phyloP scores from a whole-genome alignment of 2,113 vertebrate species.

The Lophochroa leadbeateri region DNA sequence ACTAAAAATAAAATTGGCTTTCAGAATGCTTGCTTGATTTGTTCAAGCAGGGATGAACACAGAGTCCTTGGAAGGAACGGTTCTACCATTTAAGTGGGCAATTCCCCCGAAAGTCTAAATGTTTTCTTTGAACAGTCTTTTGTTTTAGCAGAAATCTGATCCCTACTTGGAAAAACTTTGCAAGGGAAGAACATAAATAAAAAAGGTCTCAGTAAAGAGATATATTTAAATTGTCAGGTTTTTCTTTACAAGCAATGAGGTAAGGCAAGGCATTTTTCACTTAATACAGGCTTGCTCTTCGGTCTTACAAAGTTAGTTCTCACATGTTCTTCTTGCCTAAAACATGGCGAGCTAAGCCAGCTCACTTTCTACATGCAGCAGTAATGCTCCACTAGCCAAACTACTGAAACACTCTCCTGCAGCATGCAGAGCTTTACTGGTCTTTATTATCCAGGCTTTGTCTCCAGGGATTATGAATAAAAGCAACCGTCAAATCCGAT shows the following conservation, averaged over 20 bases:
- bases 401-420: neutral
- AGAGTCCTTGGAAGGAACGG: neutral
- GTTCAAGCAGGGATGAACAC: neutral
- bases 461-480: neutral
- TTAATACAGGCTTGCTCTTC: neutral
- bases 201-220: neutral
- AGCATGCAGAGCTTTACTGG: neutral
- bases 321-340: neutral
- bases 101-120: neutral
- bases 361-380: neutral
- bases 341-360: neutral
- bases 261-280: neutral
- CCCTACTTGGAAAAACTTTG: neutral
- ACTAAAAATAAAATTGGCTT: neutral
- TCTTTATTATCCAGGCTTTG: neutral
- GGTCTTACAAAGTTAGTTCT: neutral
- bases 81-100: neutral
- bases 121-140: neutral
- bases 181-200: neutral
- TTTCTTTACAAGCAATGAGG: neutral
- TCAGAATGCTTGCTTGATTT: neutral
- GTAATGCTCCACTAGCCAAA: neutral
- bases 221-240: neutral
- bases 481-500: neutral
- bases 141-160: neutral